These are phyloP conservation scores for Zootermopsis nevadensis DNA, from an alignment of 2,888 invertebrate genomes.

Conservation along the genomic window DNA sequence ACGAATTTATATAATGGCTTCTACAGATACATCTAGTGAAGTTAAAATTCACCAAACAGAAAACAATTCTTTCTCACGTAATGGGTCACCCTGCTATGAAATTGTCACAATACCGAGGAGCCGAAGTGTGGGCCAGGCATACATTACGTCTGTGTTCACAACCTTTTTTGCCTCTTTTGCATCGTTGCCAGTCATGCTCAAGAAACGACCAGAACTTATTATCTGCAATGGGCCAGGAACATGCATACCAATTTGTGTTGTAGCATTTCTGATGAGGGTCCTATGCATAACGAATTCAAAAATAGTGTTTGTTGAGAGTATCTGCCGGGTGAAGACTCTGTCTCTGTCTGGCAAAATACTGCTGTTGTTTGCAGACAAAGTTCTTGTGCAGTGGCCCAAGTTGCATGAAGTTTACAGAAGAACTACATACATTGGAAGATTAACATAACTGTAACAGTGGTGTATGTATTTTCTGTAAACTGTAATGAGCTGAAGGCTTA, in stretches of 20 bases:
- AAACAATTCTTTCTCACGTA: conserved; percentile 61
- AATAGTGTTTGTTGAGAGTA: conserved; percentile 94
- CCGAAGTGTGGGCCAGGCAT: conserved; percentile 89
- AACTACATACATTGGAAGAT: conserved; percentile 80
- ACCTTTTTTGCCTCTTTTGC: conserved; percentile 79
- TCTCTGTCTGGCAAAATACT: conserved; percentile 92
- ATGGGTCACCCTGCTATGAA: conserved; percentile 61
- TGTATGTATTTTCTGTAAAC: no score
- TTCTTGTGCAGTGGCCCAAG: conserved; percentile 94
- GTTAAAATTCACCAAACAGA: conserved; percentile 69
- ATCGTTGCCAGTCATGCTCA: conserved; percentile 76
- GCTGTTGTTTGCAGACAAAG: conserved; percentile 82
- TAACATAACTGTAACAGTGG: conserved; percentile 58
- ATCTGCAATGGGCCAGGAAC: conserved; percentile 97
- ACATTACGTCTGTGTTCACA: conserved; percentile 79
- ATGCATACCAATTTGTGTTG: conserved; percentile 89
- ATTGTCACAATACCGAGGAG: conserved; percentile 81
- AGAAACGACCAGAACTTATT: conserved; percentile 81
- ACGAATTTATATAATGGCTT: conserved; percentile 81
- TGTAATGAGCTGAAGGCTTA: no score
- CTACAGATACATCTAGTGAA: conserved; percentile 80
- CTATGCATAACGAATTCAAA: conserved; percentile 74
- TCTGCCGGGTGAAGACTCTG: conserved; percentile 89
- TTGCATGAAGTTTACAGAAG: conserved; percentile 75
- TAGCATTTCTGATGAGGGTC: conserved; percentile 79